Conservation (phyloP, 2,113 vertebrate species). For the Ptyas mucosa region DNA sequence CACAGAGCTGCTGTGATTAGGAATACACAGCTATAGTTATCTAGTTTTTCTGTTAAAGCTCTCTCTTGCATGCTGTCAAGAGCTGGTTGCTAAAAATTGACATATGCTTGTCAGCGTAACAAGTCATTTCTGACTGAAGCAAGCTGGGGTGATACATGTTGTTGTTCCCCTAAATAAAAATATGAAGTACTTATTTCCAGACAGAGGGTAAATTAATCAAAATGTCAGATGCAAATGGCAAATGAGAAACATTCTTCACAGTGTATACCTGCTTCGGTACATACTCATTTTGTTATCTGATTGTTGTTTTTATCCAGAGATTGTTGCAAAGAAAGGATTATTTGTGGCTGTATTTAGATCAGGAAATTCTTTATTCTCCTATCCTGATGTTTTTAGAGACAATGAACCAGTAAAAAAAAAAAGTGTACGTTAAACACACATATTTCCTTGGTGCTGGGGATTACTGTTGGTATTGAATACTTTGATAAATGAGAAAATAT, state of each 20-base stretch:
- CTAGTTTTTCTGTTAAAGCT: background rate
- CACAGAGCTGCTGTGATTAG: background rate
- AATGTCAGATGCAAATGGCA: background rate
- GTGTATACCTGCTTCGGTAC: background rate
- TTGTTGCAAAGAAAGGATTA: background rate
- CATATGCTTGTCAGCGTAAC: constrained; percentile 2
- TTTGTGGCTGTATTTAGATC: background rate
- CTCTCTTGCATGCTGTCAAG: constrained; percentile 7
- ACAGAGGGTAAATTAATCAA: background rate
- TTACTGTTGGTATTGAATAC: background rate
- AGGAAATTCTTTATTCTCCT: background rate
- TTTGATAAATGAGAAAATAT: background rate
- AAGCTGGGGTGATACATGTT: background rate
- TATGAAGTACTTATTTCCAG: background rate
- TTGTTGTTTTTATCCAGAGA: background rate
- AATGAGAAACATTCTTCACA: background rate
- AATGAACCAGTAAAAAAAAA: background rate
- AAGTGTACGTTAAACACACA: background rate
- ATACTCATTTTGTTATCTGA: background rate
- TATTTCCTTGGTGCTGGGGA: background rate
- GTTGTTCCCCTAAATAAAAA: background rate
- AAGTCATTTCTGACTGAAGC: constrained; percentile 33
- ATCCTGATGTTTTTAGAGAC: background rate
- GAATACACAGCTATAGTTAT: background rate
- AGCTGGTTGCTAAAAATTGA: constrained; percentile 19